Percentiles rank a stretch among this genome's conserved stretches.
phyloP scores from a whole-genome alignment of 1,140 invertebrate species.

The Pachypeltis micranthus region DNA sequence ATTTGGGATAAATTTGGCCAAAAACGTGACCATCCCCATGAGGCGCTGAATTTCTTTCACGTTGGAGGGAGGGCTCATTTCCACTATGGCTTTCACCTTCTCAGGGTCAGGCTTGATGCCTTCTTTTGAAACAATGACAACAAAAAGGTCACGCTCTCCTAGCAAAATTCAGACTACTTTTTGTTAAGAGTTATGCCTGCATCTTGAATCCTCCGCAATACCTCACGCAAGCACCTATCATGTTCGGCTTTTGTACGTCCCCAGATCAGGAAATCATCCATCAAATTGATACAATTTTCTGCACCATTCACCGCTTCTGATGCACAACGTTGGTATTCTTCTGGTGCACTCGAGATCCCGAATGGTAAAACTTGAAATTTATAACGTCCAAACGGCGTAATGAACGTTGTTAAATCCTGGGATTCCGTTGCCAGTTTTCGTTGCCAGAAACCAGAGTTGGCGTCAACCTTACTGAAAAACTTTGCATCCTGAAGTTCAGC shows the following conservation, averaged over 20 bases:
- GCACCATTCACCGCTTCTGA: too few relatives aligned
- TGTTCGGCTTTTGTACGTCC: background rate
- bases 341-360: conserved; percentile 20
- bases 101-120: conserved; percentile 30
- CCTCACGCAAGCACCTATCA: background rate
- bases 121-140: conserved; percentile 29
- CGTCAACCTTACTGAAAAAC: background rate
- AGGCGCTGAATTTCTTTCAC: conserved; percentile 21
- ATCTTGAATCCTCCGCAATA: background rate
- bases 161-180: background rate
- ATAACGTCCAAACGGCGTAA: background rate
- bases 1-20: background rate
- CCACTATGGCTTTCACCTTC: conserved; percentile 33
- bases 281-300: background rate
- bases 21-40: background rate
- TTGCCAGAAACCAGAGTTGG: background rate
- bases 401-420: background rate
- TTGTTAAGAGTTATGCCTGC: background rate
- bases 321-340: too few relatives aligned
- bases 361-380: background rate
- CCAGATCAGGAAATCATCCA: background rate
- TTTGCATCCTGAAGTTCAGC: background rate
- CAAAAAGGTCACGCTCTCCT: conserved; percentile 26
- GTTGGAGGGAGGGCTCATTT: conserved; percentile 29
- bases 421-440: background rate